Evolutionary conservation across 2,113 vertebrate genomes (phyloP).

Genomic region (Guaruba guarouba): DNA sequence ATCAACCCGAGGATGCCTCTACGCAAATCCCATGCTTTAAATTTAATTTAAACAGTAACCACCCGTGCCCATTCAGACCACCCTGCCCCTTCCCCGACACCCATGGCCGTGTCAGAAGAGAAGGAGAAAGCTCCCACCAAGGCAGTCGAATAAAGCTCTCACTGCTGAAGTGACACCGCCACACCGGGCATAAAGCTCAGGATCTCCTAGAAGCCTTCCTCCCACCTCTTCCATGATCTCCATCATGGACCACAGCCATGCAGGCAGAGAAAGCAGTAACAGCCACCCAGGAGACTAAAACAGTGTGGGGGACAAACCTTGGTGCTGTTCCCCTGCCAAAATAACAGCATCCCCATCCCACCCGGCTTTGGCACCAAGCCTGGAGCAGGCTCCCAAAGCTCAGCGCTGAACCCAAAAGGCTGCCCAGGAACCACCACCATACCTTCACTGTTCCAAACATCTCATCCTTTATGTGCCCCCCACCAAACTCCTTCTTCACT

Average conservation of each 20-base stretch:
- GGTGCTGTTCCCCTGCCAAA: too few species aligned
- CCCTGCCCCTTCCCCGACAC: background rate
- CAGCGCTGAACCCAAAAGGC: background rate
- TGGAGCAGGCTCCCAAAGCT: background rate
- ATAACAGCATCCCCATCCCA: background rate
- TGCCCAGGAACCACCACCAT: background rate
- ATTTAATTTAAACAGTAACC: background rate
- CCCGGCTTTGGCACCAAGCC: rapidly evolving
- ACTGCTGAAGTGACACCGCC: constrained; percentile 21
- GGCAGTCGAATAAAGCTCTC: rapidly evolving
- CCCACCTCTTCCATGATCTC: background rate
- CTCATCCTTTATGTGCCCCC: constrained; percentile 95
- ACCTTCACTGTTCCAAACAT: constrained; percentile 96
- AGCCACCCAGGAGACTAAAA: background rate
- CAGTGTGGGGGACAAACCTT: rapidly evolving
- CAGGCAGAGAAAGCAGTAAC: background rate
- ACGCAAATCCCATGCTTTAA: rapidly evolving
- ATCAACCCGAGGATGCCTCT: background rate
- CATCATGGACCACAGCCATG: rapidly evolving
- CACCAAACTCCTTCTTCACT: constrained; percentile 97
- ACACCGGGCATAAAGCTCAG: background rate
- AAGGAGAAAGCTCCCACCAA: background rate
- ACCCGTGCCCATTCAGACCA: background rate
- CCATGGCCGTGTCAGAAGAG: background rate
- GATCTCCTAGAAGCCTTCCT: background rate